Evolutionary conservation across 2,113 vertebrate species (phyloP), one percentile per base, ranked within the genome.

Genomic region (Solea senegalensis): DNA sequence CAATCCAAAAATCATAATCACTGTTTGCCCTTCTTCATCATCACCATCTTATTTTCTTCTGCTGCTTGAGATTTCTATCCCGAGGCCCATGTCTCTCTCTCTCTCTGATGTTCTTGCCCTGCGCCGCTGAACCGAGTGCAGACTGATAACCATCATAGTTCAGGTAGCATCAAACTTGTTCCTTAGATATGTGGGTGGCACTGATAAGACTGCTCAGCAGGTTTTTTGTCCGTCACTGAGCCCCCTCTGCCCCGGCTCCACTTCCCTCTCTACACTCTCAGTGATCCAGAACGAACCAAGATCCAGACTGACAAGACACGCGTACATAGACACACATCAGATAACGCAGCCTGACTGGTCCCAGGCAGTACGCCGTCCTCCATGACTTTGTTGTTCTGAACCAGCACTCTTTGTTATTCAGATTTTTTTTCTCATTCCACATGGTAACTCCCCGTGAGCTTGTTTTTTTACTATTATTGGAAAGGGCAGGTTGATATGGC

Each of bases 231-330:
- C 40, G 21, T 76, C 55, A 44, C 12, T 54, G n/a, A 27, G 27
- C 60, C 68, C 68, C 56, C 64, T 70, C 65, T 50, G 53, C 66
- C 41, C 21, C 21, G 5, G 54, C 54, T 65, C 62, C 55, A 26
- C 60, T 52, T 68, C 55, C 57, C 65, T 62, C 65, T 74, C 71
- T 78, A 58, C 54, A 54, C 53, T 76, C 49, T 73, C 82, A 90
- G 73, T 81, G 87, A 94, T 89, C 91, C 88, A 83, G 86, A 93
- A 93, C 91, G 70, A 90, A 91, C 86, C 84, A 91, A 93, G 90
- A 93, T 93, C 74, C 71, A 89, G 85, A 89, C 89, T 84, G 82
- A 89, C 85, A 88, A 87, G 70, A 74, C 76, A 70, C 61, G 73
- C 14, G 48, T 71, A 82, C 52, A 26, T 13, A 78, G 50, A 16